These are phyloP conservation scores for Pyxicephalus adspersus DNA, from an alignment of 2,113 vertebrate species.

Conservation along the genomic window DNA sequence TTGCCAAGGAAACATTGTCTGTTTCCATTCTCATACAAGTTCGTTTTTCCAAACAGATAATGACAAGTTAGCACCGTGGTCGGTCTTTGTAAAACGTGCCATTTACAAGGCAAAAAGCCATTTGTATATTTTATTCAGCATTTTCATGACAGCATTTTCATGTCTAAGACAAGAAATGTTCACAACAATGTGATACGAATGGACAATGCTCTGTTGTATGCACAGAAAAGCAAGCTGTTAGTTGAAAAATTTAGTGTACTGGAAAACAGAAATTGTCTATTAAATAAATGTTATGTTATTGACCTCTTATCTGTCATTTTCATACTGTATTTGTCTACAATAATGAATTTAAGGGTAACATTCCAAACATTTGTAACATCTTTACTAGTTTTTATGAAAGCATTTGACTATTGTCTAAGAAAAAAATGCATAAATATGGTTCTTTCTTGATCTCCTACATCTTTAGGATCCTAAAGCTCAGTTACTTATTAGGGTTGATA, in stretches of 20 bases:
- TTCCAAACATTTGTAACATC: too few relatives aligned
- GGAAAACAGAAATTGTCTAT: not conserved
- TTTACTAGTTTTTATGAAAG: too few relatives aligned
- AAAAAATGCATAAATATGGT: too few relatives aligned
- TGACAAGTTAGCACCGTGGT: slow-evolving; percentile 53
- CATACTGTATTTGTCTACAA: too few relatives aligned
- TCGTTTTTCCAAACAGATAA: slow-evolving; percentile 18
- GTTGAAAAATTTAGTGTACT: not conserved
- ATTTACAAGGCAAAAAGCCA: slow-evolving; percentile 51
- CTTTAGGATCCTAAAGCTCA: too few relatives aligned
- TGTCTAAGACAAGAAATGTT: slow-evolving; percentile 47
- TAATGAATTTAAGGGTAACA: too few relatives aligned
- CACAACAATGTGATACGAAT: slow-evolving; percentile 39
- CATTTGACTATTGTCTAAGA: too few relatives aligned
- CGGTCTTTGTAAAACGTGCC: slow-evolving; percentile 44
- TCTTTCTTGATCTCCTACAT: too few relatives aligned
- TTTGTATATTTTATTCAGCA: slow-evolving; percentile 56
- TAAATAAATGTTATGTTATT: too few relatives aligned
- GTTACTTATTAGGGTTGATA: too few relatives aligned
- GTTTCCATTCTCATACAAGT: slow-evolving; percentile 59
- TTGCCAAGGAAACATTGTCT: slow-evolving; percentile 59
- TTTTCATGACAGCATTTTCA: slow-evolving; percentile 50
- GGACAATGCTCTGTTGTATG: slow-evolving; percentile 36
- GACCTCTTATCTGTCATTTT: too few relatives aligned
- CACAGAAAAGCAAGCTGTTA: slow-evolving; percentile 5